Percentiles rank a stretch among this genome's conserved stretches.
Evolutionary conservation across 2,797 vertebrate genomes (phyloP).

Genomic region (Rhynchonycteris naso): DNA sequence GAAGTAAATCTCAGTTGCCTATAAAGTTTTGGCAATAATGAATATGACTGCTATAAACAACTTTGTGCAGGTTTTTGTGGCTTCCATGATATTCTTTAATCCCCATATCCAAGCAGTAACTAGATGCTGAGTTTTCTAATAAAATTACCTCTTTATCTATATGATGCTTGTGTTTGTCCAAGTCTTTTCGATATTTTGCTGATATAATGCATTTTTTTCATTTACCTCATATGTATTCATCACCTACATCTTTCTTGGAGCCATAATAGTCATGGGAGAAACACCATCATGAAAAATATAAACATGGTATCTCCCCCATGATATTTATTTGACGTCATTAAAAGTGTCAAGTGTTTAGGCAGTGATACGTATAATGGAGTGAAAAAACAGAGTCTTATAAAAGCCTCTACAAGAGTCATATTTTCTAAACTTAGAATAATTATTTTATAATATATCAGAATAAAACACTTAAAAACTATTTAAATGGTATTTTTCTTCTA

Average conservation of each 20-base stretch:
- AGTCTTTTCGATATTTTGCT: background rate
- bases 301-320: background rate
- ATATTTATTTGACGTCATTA: background rate
- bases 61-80: background rate
- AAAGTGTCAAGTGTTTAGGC: background rate
- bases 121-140: background rate
- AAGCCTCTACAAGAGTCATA: background rate
- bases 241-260: background rate
- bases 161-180: background rate
- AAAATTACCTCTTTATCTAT: background rate
- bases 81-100: background rate
- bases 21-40: background rate
- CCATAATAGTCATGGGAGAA: background rate
- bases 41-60: background rate
- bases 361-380: background rate
- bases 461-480: background rate
- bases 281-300: background rate
- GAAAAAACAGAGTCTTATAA: background rate
- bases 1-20: background rate
- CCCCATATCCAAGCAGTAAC: background rate
- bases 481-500: background rate
- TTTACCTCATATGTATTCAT: background rate
- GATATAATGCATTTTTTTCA: background rate
- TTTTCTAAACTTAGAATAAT: conserved; percentile 17
- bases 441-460: background rate